Conservation (phyloP, 1,140 invertebrate genomes). For the Tetraneura akinire region DNA sequence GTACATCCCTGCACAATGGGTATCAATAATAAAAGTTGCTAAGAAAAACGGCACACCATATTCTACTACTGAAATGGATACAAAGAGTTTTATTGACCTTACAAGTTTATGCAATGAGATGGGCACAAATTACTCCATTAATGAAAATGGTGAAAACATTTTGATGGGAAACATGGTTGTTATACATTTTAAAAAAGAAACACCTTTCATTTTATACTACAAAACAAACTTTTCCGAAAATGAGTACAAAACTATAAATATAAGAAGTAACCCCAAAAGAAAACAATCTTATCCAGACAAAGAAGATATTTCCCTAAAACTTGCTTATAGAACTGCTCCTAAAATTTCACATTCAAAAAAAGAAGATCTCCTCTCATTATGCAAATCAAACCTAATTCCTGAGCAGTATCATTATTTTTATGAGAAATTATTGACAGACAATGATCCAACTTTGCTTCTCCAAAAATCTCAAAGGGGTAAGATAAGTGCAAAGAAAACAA, state of each 20-base stretch:
- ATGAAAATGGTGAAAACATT: background rate
- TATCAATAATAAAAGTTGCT: conserved; percentile 1
- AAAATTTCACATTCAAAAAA: background rate
- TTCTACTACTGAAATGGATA: background rate
- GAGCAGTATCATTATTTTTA: too few species aligned
- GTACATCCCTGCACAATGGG: background rate
- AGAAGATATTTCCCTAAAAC: background rate
- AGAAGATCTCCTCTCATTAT: background rate
- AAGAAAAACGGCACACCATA: conserved; percentile 8
- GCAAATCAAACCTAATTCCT: too few species aligned
- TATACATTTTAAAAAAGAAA: background rate
- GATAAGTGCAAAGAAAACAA: too few species aligned
- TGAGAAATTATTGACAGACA: too few species aligned
- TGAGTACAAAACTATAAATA: background rate
- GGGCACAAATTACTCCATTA: background rate
- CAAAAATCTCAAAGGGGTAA: too few species aligned
- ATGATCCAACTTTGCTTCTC: too few species aligned
- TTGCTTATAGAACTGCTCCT: background rate
- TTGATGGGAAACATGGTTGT: background rate
- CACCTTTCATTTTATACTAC: background rate
- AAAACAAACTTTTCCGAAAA: conserved; percentile 10
- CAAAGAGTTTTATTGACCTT: background rate
- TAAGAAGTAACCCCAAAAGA: background rate
- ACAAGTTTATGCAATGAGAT: background rate
- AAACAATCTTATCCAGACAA: background rate